Conservation (phyloP, 2,888 invertebrate genomes). For the Melipona bicolor region DNA sequence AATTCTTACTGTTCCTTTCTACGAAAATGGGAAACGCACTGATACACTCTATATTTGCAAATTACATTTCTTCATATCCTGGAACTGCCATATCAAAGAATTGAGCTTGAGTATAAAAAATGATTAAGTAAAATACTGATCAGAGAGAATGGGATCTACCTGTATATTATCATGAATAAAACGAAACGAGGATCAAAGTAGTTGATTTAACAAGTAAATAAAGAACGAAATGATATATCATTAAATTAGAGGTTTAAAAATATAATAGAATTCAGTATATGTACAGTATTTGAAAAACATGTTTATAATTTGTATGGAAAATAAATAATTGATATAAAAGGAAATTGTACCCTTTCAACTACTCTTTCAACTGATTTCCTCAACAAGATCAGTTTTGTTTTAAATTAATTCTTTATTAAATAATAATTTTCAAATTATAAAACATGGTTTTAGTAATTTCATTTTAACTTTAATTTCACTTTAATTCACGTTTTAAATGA, state of each 20-base stretch:
- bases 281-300: slow-evolving; percentile 93
- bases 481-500: background rate
- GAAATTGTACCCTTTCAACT: slow-evolving; percentile 26
- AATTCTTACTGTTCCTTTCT: slow-evolving; percentile 22
- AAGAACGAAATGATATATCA: slow-evolving; percentile 85
- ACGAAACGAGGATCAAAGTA: slow-evolving; percentile 84
- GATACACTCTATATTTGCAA: slow-evolving; percentile 43
- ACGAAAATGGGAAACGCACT: slow-evolving; percentile 25
- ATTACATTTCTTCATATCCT: slow-evolving; percentile 86
- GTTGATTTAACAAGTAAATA: slow-evolving; percentile 83
- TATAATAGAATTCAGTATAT: slow-evolving; percentile 85
- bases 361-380: background rate
- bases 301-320: slow-evolving; percentile 94
- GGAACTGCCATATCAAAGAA: slow-evolving; percentile 88
- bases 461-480: background rate
- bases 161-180: slow-evolving; percentile 83
- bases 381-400: background rate
- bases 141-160: slow-evolving; percentile 77
- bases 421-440: background rate
- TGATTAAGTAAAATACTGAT: slow-evolving; percentile 74
- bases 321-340: slow-evolving; percentile 84
- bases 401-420: too few relatives aligned
- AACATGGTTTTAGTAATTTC: background rate
- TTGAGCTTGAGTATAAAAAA: slow-evolving; percentile 83
- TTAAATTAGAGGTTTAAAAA: slow-evolving; percentile 85